These are phyloP conservation scores for Scolanthus callimorphus DNA, from an alignment of 92 coral and sea anemone species.

Conservation along the genomic window DNA sequence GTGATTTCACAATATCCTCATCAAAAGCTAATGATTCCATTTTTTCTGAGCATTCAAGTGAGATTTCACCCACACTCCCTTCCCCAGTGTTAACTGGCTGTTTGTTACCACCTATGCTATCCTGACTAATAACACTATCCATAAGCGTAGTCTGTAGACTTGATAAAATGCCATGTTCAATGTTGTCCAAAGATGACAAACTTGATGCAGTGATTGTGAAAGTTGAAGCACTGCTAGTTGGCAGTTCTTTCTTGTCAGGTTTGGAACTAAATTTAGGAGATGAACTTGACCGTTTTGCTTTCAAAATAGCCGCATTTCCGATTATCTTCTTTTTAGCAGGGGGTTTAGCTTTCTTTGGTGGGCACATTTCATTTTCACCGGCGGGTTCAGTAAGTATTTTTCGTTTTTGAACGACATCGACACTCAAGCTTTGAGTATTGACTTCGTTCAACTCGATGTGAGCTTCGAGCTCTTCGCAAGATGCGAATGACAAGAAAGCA, in stretches of 20 bases:
- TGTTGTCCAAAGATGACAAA: too few species aligned
- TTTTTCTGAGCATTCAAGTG: conserved; percentile 32
- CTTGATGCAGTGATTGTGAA: too few species aligned
- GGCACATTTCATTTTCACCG: background rate
- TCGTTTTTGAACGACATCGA: conserved; percentile 61
- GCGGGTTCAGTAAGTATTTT: conserved; percentile 1
- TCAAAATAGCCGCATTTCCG: too few species aligned
- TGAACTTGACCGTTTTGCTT: too few species aligned
- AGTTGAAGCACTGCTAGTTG: too few species aligned
- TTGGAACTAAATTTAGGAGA: too few species aligned
- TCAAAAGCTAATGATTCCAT: conserved; percentile 9
- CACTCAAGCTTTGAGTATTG: conserved; percentile 44
- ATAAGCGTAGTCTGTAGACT: too few species aligned
- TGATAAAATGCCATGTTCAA: too few species aligned
- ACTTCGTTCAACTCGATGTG: conserved; percentile 72
- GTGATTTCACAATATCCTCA: conserved; percentile 1
- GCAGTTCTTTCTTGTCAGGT: too few species aligned
- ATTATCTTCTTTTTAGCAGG: background rate
- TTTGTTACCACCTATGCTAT: too few species aligned
- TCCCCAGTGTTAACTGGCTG: too few species aligned
- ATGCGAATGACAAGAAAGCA: conserved; percentile 73
- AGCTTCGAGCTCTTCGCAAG: conserved; percentile 57
- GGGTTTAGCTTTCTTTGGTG: background rate
- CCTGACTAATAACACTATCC: too few species aligned
- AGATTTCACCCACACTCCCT: conserved; percentile 12